A percentile compares a stretch with the other conserved stretches of the same genome.
Conservation (phyloP, 2,888 invertebrate species). For the Esperia sulphurella region DNA sequence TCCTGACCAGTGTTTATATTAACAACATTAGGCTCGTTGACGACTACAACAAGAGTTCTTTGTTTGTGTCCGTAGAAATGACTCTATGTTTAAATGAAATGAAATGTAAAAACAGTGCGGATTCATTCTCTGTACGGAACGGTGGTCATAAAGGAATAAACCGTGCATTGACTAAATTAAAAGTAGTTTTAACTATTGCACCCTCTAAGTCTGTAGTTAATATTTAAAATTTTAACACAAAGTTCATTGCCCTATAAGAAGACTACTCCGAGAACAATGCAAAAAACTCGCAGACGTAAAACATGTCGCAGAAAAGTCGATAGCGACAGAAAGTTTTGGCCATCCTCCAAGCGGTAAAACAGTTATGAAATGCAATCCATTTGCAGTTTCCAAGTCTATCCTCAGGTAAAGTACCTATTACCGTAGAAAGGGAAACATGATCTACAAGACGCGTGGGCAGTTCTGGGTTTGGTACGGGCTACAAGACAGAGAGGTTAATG, state of each 20-base stretch:
- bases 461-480: constrained; percentile 8
- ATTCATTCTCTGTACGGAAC: too few species aligned
- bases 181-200: too few species aligned
- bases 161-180: too few species aligned
- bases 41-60: too few species aligned
- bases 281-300: constrained; percentile 19
- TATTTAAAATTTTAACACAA: not conserved
- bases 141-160: too few species aligned
- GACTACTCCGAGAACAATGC: constrained; percentile 1
- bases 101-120: too few species aligned
- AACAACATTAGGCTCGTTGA: too few species aligned
- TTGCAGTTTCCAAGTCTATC: constrained; percentile 9
- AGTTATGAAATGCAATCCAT: constrained; percentile 9
- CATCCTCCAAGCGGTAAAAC: constrained; percentile 7
- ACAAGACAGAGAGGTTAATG: not conserved
- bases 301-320: constrained; percentile 22
- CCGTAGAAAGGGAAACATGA: constrained; percentile 20
- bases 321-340: constrained; percentile 10
- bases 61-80: too few species aligned
- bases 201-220: too few species aligned
- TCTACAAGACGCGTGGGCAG: constrained; percentile 18
- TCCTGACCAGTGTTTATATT: too few species aligned
- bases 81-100: too few species aligned
- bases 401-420: not conserved
- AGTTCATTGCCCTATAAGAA: constrained; percentile 11